Base-by-base conservation (phyloP, 2,113 vertebrate species). In the Archilochus colubris region DNA sequence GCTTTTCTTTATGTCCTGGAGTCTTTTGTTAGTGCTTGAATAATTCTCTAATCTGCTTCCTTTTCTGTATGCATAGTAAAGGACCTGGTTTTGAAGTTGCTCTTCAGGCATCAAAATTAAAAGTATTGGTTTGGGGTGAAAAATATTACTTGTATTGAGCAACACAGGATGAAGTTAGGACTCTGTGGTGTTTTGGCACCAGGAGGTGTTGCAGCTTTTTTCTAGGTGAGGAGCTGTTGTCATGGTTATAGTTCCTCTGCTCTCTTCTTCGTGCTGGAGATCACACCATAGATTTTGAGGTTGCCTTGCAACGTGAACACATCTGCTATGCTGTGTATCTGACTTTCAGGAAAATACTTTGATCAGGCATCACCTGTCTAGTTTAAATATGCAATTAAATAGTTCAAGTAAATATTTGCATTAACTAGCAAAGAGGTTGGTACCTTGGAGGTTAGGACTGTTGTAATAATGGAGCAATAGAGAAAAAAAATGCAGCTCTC, bases 361-460 rank as follows among this genome's bases (percentile, higher is more conserved):
- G 79, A 95, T 91, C 89, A 86, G 57, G 44, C 87, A 91, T 82
- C 74, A 85, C 77, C 82, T 92, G 80, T 80, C 82, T 91, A 27
- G 24, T 67, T 94, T 95, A 86, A 94, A 95, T 89, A 85, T 80
- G 85, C 73, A 87, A 86, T 90, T 93, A 95, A 96, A 88, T 88
- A 82, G 79, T 69, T 89, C 59, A 94, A 85, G 80, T 95, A 95
- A 96, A 94, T 89, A 93, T 94, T 94, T 92, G 88, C 81, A 81
- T 95, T 90, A 89, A 74, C 82, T 66, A 72, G 77, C 82, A 93
- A 92, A 80, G 91, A 86, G 88, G 91, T 61, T 77, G 92, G 64
- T 79, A 77, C 87, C 68, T 91, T 88, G 62, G 68, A 95, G 72
- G 57, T 88, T 48, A 93, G 57, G 44, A 58, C 66, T 94, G 90